These are phyloP conservation scores for Xenotilapia longispinis DNA, from an alignment of 2,113 vertebrate genomes.

Conservation along the genomic window DNA sequence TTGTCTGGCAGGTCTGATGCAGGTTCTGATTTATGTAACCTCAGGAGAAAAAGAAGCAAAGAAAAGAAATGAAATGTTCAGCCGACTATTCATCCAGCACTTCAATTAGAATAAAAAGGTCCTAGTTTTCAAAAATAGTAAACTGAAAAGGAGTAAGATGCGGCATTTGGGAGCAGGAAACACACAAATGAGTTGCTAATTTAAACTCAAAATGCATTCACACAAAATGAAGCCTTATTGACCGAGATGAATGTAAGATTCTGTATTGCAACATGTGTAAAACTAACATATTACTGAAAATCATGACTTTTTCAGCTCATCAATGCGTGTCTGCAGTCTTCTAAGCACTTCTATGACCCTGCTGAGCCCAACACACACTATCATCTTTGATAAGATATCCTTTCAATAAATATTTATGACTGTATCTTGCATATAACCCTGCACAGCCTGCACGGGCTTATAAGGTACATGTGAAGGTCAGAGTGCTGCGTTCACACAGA, in stretches of 20 bases:
- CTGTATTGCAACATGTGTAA: background rate
- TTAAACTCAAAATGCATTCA: background rate
- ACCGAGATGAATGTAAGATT: background rate
- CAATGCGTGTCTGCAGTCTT: background rate
- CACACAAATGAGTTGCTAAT: background rate
- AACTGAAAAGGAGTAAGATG: background rate
- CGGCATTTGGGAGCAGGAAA: background rate
- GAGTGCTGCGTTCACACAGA: background rate
- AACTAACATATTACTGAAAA: background rate
- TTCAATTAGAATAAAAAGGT: background rate
- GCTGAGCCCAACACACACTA: background rate
- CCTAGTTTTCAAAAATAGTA: background rate
- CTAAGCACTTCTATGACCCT: background rate
- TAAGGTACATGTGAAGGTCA: background rate
- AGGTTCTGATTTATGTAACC: conserved; percentile 3
- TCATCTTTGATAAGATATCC: background rate
- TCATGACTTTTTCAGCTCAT: background rate
- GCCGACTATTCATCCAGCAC: background rate
- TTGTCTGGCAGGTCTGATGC: background rate
- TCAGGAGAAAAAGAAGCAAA: background rate
- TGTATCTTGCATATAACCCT: background rate
- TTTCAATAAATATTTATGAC: background rate
- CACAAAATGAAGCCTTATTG: background rate
- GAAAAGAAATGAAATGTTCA: background rate
- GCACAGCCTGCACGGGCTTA: background rate